Evolutionary conservation across 2,113 vertebrate genomes (phyloP), one percentile per base, ranked within the genome.

Genomic region (Bubo bubo): DNA sequence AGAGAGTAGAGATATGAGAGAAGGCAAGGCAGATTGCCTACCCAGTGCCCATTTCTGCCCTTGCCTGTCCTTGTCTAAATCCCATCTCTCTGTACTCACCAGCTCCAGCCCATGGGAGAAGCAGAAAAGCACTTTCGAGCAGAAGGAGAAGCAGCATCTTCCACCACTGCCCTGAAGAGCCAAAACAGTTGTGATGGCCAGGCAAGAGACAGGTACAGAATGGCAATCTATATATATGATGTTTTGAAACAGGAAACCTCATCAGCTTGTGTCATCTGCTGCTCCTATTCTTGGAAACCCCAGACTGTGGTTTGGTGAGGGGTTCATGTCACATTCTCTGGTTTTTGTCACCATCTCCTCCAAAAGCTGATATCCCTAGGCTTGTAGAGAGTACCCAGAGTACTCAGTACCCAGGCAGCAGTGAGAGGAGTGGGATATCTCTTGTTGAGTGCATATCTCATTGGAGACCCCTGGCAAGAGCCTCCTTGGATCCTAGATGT

Each of bases 191-290:
- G 45, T 19, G 30, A 2, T 7, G 39, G 37, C 14, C 58, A 62
- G 35, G 45, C 58, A 81, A 34, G 70, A 21, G 41, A 9, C 10
- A 86, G 39, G 45, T 55, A 32, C 37, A 49, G 55, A 60, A 49
- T 9, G 7, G 1, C 6, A 17, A 4, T 39, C 32, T 39, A 4
- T 67, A 5, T 66, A n/a, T 23, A 18, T 3, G 1, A n/a, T 2
- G 2, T 32, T 41, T 50, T 35, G 52, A 19, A 4, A 62, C 59
- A 86, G 86, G 86, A 93, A 93, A 95, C 71, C 71, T 86, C 93
- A 90, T 27, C 9, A 9, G 23, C 16, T 43, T 12, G 1, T 72
- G 39, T 50, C 12, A 4, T 72, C 34, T 26, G 12, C 34, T 72
- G 34, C 32, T 50, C 67, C 20, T 43, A 1, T 28, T 34, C 34